Conservation (phyloP, 1,140 invertebrate genomes). For the Helicoverpa armigera region DNA sequence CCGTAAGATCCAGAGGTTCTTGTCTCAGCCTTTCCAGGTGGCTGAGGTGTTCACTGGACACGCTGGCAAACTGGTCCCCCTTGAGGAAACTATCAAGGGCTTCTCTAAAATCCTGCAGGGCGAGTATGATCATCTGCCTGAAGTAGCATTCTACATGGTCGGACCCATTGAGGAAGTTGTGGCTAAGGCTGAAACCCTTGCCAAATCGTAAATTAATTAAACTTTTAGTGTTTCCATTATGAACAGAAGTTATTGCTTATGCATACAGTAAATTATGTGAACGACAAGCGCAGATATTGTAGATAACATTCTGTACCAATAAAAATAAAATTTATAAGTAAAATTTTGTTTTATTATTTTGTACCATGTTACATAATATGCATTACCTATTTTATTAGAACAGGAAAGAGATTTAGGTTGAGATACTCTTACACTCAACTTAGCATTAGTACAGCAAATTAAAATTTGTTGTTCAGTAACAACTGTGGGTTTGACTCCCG, state of each 20-base stretch:
- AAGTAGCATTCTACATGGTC: constrained; percentile 99
- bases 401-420: too few species aligned
- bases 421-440: too few species aligned
- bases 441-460: too few species aligned
- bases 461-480: too few species aligned
- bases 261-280: constrained; percentile 44
- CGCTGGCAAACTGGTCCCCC: constrained; percentile 96
- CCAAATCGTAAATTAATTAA: constrained; percentile 80
- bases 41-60: constrained; percentile 98
- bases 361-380: background rate
- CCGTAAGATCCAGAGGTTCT: constrained; percentile 99
- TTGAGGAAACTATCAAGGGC: constrained; percentile 96
- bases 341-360: background rate
- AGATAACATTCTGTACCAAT: constrained; percentile 49
- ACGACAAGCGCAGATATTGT: constrained; percentile 35
- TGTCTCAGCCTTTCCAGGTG: constrained; percentile 98
- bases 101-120: constrained; percentile 93
- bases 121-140: constrained; percentile 97
- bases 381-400: too few species aligned
- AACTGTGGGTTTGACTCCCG: background rate
- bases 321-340: constrained; percentile 43
- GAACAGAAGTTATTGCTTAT: constrained; percentile 37
- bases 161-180: constrained; percentile 98
- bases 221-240: constrained; percentile 28
- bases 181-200: constrained; percentile 95